Evolutionary conservation across 1,140 invertebrate species (phyloP).

Genomic region (Sipha flava): DNA sequence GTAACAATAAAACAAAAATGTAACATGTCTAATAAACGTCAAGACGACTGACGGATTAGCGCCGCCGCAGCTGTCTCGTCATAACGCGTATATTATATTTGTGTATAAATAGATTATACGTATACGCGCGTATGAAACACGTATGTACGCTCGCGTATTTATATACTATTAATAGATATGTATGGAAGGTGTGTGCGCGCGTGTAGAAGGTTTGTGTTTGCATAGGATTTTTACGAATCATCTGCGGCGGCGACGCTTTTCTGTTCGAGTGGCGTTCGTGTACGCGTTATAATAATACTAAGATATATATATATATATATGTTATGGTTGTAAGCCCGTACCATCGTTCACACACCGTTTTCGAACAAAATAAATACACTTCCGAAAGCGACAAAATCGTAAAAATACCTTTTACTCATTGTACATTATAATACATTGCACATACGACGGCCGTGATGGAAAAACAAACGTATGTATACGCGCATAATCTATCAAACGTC

Average conservation of each 20-base stretch:
- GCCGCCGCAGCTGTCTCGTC: background rate
- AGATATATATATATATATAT: too few species aligned
- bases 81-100: background rate
- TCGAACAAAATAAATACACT: background rate
- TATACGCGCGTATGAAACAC: background rate
- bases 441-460: too few species aligned
- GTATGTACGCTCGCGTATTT: too few species aligned
- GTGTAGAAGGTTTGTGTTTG: background rate
- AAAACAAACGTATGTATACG: too few species aligned
- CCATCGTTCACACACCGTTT: background rate
- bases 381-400: background rate
- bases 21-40: slow-evolving; percentile 17
- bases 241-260: background rate
- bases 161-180: background rate
- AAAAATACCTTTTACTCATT: background rate
- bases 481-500: too few species aligned
- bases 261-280: background rate
- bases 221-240: slow-evolving; percentile 8
- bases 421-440: too few species aligned
- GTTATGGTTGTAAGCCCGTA: too few species aligned
- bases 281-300: too few species aligned
- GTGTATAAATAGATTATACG: background rate
- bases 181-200: too few species aligned
- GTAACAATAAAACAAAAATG: slow-evolving; percentile 19
- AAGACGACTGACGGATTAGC: slow-evolving; percentile 10